Conservation (phyloP, 2,888 invertebrate species). For the Micoletzkya japonica region DNA sequence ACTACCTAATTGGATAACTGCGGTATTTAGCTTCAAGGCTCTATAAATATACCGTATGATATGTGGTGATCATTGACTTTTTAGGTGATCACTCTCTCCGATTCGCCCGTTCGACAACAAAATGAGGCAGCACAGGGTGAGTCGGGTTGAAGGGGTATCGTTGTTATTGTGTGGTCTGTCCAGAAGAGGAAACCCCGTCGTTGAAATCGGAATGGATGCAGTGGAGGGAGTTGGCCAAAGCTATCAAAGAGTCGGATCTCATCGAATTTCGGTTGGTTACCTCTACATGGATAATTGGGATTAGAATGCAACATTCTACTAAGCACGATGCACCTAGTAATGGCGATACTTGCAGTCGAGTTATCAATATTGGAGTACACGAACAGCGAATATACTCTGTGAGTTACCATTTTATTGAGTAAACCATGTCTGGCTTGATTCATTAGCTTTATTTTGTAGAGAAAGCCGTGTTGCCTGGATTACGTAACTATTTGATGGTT, state of each 20-base stretch:
- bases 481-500: background rate
- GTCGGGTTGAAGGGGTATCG: background rate
- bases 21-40: too few species aligned
- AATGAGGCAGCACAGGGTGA: background rate
- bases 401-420: constrained; percentile 10
- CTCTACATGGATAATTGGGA: constrained; percentile 3
- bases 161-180: background rate
- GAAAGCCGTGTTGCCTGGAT: background rate
- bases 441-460: background rate
- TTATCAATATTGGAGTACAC: constrained; percentile 10
- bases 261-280: constrained; percentile 41
- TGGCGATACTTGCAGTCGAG: constrained; percentile 14
- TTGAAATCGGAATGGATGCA: constrained; percentile 37
- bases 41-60: too few species aligned
- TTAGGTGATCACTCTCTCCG: constrained; percentile 18
- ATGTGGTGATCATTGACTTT: too few species aligned
- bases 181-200: background rate
- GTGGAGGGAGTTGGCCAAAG: constrained; percentile 30
- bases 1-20: too few species aligned
- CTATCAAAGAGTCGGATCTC: constrained; percentile 42
- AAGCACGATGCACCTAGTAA: too few species aligned
- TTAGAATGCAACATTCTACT: background rate
- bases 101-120: constrained; percentile 17
- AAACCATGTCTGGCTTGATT: background rate
- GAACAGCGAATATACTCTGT: constrained; percentile 22